These are phyloP conservation scores for Drosophila buzzatii DNA, from an alignment of 2,888 invertebrate species.

Conservation along the genomic window DNA sequence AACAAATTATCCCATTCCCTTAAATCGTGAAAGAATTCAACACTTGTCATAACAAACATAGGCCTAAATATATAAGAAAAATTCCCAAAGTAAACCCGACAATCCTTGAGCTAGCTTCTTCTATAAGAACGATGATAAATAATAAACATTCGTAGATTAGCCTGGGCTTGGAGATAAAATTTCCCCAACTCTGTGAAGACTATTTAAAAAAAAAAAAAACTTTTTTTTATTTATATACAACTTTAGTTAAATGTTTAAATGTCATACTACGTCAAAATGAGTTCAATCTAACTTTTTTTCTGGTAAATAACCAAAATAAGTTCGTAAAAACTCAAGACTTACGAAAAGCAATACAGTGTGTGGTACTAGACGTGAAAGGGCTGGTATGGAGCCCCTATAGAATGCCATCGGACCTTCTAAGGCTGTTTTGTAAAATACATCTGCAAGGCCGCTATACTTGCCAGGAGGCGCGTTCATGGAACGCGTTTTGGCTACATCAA, in stretches of 20 bases:
- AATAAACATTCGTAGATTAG: no score
- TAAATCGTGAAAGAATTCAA: background rate
- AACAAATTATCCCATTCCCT: background rate
- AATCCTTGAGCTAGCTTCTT: background rate
- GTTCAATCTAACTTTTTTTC: background rate
- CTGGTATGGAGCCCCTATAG: slow-evolving; percentile 97
- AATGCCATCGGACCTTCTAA: slow-evolving; percentile 95
- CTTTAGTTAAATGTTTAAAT: background rate
- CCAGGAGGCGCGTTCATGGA: slow-evolving; percentile 98
- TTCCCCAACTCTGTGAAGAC: no score
- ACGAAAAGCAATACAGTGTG: slow-evolving; percentile 98
- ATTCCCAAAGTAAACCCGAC: background rate
- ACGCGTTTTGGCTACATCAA: slow-evolving; percentile 98
- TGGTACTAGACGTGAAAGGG: slow-evolving; percentile 96
- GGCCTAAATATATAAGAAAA: background rate
- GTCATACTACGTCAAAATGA: background rate
- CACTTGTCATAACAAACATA: background rate
- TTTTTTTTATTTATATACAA: background rate
- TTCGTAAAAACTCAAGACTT: slow-evolving; percentile 96
- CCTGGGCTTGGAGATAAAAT: no score
- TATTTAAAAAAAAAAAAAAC: background rate
- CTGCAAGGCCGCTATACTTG: slow-evolving; percentile 90
- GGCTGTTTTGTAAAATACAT: slow-evolving; percentile 91
- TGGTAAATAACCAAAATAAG: slow-evolving; percentile 88
- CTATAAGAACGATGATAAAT: no score